A percentile compares a stretch with the other conserved stretches of the same genome.
phyloP scores from a whole-genome alignment of 2,113 vertebrate species.

The Piaya cayana region DNA sequence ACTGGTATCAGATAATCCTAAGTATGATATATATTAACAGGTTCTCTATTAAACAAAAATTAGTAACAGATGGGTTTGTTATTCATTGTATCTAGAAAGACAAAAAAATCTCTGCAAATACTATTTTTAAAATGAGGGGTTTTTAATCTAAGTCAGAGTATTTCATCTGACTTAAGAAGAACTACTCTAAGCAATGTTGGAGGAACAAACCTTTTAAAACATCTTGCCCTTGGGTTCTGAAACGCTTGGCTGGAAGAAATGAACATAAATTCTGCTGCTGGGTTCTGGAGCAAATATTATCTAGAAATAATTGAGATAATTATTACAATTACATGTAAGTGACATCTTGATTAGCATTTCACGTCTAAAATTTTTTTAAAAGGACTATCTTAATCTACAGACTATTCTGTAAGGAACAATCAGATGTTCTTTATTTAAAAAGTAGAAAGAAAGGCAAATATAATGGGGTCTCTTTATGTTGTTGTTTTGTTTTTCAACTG shows the following conservation, averaged over 20 bases:
- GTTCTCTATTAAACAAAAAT: neutral
- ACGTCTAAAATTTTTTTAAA: neutral
- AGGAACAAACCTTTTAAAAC: neutral
- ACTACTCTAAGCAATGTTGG: neutral
- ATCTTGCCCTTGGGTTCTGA: neutral
- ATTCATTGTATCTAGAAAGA: neutral
- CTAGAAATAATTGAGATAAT: neutral
- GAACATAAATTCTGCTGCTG: neutral
- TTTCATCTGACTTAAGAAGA: neutral
- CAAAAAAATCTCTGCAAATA: neutral
- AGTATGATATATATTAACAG: neutral
- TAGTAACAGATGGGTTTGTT: neutral
- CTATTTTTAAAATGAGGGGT: neutral
- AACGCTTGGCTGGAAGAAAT: neutral
- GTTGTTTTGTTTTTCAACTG: neutral
- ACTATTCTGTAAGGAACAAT: neutral
- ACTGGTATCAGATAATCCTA: neutral
- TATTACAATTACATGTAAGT: neutral
- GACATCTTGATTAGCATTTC: neutral
- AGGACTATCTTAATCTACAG: neutral
- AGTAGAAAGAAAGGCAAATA: neutral
- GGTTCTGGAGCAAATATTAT: neutral
- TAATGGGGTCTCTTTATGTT: fast-evolving
- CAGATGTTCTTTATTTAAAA: neutral
- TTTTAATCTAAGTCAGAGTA: neutral